These are phyloP conservation scores for Piscicola geometra DNA, from an alignment of 2,888 invertebrate genomes.

Conservation along the genomic window DNA sequence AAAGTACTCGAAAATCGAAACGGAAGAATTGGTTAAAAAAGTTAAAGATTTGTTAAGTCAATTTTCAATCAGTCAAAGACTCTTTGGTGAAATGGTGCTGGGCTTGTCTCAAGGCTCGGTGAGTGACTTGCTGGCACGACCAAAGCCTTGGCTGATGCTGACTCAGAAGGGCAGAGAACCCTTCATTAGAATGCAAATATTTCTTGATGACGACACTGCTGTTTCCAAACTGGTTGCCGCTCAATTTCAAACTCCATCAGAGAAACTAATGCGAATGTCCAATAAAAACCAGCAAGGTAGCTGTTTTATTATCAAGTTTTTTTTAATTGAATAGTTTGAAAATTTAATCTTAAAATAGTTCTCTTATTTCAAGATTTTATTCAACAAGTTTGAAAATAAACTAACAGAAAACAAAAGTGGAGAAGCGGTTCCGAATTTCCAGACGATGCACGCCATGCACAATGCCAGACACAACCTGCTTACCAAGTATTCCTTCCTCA, in stretches of 20 bases:
- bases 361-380: background rate
- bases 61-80: conserved; percentile 76
- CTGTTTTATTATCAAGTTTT: conserved; percentile 38
- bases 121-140: conserved; percentile 89
- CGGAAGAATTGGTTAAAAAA: conserved; percentile 93
- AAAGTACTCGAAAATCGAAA: conserved; percentile 92
- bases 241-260: conserved; percentile 95
- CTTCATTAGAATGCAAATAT: conserved; percentile 67
- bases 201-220: conserved; percentile 91
- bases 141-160: conserved; percentile 98
- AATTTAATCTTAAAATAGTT: conserved; percentile 48
- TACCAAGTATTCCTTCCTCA: conserved; percentile 28
- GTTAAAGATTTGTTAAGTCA: conserved; percentile 58
- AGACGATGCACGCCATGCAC: conserved; percentile 4
- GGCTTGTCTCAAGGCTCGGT: conserved; percentile 72
- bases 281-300: conserved; percentile 16
- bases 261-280: conserved; percentile 54
- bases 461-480: background rate
- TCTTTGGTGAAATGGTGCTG: conserved; percentile 96
- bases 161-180: conserved; percentile 91
- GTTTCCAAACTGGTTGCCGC: conserved; percentile 89
- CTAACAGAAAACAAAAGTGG: conserved; percentile 38
- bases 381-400: background rate
- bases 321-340: conserved; percentile 48
- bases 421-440: background rate